Evolutionary conservation across 1,140 invertebrate genomes (phyloP).

Genomic region (Formica exsecta): DNA sequence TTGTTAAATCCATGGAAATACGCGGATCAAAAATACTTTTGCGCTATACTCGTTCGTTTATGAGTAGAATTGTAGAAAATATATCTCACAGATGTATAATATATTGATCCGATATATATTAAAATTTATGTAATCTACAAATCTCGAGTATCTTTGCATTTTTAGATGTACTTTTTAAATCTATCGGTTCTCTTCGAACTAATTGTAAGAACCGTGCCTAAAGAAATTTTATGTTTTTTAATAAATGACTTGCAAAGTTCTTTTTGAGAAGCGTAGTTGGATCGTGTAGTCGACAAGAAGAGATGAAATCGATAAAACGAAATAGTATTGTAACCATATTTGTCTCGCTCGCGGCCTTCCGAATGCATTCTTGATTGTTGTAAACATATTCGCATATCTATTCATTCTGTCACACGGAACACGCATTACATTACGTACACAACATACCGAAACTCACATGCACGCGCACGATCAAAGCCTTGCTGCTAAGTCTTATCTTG

Average conservation of each 20-base stretch:
- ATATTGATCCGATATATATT: background rate
- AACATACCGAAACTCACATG: conserved; percentile 56
- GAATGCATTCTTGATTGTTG: conserved; percentile 30
- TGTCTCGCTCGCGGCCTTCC: conserved; percentile 45
- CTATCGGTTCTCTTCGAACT: background rate
- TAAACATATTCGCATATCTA: conserved; percentile 35
- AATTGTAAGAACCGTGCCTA: no score
- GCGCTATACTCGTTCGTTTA: background rate
- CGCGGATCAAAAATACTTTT: conserved; percentile 26
- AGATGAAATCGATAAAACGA: conserved; percentile 17
- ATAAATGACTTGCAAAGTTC: background rate
- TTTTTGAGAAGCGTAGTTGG: conserved; percentile 27
- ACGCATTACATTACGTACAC: conserved; percentile 32
- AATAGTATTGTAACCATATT: conserved; percentile 36
- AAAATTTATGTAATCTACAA: background rate
- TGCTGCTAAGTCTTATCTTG: conserved; percentile 79
- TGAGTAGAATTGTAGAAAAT: background rate
- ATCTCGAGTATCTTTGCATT: background rate
- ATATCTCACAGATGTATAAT: background rate
- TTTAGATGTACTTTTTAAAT: background rate
- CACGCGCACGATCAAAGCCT: conserved; percentile 77
- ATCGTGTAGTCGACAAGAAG: background rate
- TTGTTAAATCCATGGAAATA: background rate
- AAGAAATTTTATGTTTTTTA: background rate
- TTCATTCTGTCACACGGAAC: conserved; percentile 37